Base-by-base conservation (phyloP, 1,140 invertebrate species). In the Pteromalus puparum region DNA sequence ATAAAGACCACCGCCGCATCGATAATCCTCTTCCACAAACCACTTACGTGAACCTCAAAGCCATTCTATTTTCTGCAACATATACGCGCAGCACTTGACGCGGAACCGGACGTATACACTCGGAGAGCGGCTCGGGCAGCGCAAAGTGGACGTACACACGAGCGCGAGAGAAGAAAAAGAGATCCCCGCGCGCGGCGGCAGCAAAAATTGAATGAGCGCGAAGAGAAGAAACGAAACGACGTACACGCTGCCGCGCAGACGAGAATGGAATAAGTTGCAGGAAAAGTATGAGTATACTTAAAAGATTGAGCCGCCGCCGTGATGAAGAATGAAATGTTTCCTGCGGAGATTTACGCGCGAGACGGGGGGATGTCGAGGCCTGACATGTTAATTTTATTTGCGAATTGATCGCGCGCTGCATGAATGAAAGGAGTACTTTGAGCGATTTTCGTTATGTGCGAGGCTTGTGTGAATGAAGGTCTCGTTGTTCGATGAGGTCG, bases 291-390 rank as follows among this genome's bases (percentile, higher is more conserved):
- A 38, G 72, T 73, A n/a, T 18, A 7, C 18, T 61, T 61, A 18
- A 73, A 73, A 73, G 72, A 73, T 34, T 21, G 30, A 34, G 30
- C 72, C 34, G 72, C 12, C 72, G 30, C 28, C n/a, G n/a, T n/a
- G n/a, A n/a, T n/a, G 70, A 72, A 73, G 72, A 34, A 73, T 73
- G 18, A 73, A 73, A 73, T 21, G 53, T n/a, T 73, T 73, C 72
- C 34, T 38, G 30, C 18, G n/a, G 13, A 68, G 34, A 42, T n/a
- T 78, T 34, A 65, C 26, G 28, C 9, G 28, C 18, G 21, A 5
- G 18, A 38, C 10, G 18, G 18, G 21, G 18, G 53, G 53, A 21
- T 18, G 18, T 73, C 26, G 15, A 70, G 12, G 68, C 15, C 72
- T 34, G 30, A 38, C 30, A 12, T 73, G 72, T 73, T 73, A 73